These are phyloP conservation scores for Eueremaeus valkanovi DNA, from an alignment of 2,888 invertebrate genomes.

Conservation along the genomic window DNA sequence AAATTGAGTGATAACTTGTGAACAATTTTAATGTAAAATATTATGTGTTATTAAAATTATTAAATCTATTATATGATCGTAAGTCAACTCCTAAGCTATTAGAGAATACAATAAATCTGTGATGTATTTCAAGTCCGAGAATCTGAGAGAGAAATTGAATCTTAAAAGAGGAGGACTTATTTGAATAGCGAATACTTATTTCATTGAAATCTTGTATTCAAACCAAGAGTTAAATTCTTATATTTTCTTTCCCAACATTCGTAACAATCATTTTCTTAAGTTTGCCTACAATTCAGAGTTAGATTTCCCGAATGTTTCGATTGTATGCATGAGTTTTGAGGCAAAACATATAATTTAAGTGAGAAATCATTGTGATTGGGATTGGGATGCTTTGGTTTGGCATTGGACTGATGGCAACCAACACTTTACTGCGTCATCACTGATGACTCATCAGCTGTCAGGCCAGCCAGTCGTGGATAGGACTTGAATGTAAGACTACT, in stretches of 20 bases:
- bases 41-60: neutral
- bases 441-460: no score
- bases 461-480: no score
- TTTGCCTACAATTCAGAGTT: neutral
- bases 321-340: conserved; percentile 11
- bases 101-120: neutral
- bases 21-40: neutral
- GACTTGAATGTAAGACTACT: no score
- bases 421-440: conserved; percentile 17
- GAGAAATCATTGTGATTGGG: conserved; percentile 4
- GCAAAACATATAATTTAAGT: conserved; percentile 13
- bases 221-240: no score
- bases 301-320: neutral
- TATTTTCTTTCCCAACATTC: neutral
- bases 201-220: no score
- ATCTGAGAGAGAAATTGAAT: no score
- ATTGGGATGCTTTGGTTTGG: no score
- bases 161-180: no score
- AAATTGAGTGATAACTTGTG: neutral
- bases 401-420: neutral
- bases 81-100: neutral
- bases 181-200: no score
- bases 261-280: neutral
- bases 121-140: neutral
- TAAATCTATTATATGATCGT: neutral